Evolutionary conservation across 2,888 invertebrate species (phyloP), one percentile per base, ranked within the genome.

Genomic region (Sinohyriopsis cumingii): DNA sequence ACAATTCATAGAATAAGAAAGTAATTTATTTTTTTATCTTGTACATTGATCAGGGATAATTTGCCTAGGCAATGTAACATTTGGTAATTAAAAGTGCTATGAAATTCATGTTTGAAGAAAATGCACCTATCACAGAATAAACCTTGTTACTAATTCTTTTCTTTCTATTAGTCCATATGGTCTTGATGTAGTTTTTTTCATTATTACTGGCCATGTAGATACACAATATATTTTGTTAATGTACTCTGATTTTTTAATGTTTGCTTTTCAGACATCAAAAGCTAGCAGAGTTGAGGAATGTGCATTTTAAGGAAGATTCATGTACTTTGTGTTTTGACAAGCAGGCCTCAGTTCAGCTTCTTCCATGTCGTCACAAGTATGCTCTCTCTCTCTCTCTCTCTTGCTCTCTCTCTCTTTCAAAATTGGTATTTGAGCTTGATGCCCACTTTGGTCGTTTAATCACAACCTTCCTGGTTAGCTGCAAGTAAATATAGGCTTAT

Each of bases 301-400:
- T 94, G 61, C 94, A 93, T 84, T 94, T 95, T 45, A 92, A 93
- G 72, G 96, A 96, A 59, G 90, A 96, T 88, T 94, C 95, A 19
- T 97, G 97, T 91, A 95, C 94, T 0, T 91, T 97, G 65, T 97
- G 97, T 90, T 96, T 94, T 89, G 96, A 96, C 89, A 93, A 93
- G 77, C 93, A 93, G 79, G 95, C 95, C 0, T 92, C 93, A 71
- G 94, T 95, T 28, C 91, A 93, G 77, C 92, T 97, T 59, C 90
- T 93, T 81, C 96, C 96, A 0, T 97, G 97, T 90, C 93, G 93
- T 77, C 97, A 97, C 90, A 92, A 93, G 96, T 96, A 92, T 92
- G 91, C 90, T 55, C n/a, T 60, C 5, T 70, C 25, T 45, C 45
- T 45, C 45, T 45, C 45, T 45, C 45, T 15, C 45, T 33, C 33